Evolutionary conservation across 2,797 vertebrate genomes (phyloP).

Genomic region (Craterocephalus amniculus): DNA sequence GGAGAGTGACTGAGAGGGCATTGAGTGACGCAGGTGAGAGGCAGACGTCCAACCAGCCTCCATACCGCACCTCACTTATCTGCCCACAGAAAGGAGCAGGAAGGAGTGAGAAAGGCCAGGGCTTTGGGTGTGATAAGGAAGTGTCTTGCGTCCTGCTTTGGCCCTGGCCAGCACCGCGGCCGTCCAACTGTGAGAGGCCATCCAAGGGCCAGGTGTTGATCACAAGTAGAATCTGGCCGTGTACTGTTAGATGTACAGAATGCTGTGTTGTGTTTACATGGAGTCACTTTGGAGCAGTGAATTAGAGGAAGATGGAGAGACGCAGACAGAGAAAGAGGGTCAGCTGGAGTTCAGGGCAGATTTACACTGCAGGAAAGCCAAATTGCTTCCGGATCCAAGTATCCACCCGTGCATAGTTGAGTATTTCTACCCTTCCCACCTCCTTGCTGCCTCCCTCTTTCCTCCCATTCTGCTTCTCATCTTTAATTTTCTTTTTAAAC

Average conservation of each 20-base stretch:
- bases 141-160: constrained; percentile 80
- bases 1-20: constrained; percentile 80
- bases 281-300: constrained; percentile 39
- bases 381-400: constrained; percentile 91
- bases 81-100: constrained; percentile 68
- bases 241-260: constrained; percentile 49
- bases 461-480: constrained; percentile 65
- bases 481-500: constrained; percentile 30
- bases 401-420: constrained; percentile 57
- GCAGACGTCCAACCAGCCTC: constrained; percentile 76
- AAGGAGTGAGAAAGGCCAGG: constrained; percentile 88
- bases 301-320: constrained; percentile 50
- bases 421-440: constrained; percentile 47
- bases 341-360: constrained; percentile 93
- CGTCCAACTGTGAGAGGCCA: constrained; percentile 81
- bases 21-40: constrained; percentile 88
- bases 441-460: constrained; percentile 49
- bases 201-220: constrained; percentile 85
- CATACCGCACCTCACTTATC: constrained; percentile 78
- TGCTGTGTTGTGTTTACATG: constrained; percentile 50
- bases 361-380: constrained; percentile 88
- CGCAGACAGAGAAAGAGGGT: constrained; percentile 79
- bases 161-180: constrained; percentile 49
- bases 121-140: constrained; percentile 87
- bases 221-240: constrained; percentile 81